These are phyloP conservation scores for Labeo catla DNA, from an alignment of 2,113 vertebrate species.

Conservation along the genomic window DNA sequence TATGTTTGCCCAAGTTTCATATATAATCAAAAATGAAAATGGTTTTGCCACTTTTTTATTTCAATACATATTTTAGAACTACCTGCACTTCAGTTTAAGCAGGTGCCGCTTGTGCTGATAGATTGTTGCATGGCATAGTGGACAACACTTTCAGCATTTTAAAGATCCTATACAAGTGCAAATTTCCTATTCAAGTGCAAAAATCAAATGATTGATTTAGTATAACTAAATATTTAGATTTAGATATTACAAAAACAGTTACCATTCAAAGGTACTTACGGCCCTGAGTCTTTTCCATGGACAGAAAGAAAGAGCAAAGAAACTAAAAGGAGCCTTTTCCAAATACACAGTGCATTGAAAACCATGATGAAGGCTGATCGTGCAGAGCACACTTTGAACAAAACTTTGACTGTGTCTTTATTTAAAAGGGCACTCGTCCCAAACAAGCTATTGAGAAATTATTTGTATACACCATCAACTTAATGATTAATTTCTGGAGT, in stretches of 20 bases:
- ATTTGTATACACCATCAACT: not conserved
- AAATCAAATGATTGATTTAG: too few relatives aligned
- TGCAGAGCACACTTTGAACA: not conserved
- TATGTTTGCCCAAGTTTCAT: too few relatives aligned
- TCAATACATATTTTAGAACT: not conserved
- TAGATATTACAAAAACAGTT: not conserved
- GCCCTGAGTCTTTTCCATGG: conserved; percentile 34
- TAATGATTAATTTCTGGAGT: conserved; percentile 41
- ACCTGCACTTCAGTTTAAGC: too few relatives aligned
- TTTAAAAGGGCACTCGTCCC: not conserved
- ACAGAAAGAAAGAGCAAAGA: conserved; percentile 52
- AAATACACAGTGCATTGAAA: conserved; percentile 44
- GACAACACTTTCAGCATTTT: too few relatives aligned
- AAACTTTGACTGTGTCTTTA: not conserved
- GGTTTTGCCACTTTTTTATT: not conserved
- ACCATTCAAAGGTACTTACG: conserved; percentile 62
- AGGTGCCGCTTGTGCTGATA: too few relatives aligned
- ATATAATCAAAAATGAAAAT: too few relatives aligned
- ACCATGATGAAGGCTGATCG: conserved; percentile 59
- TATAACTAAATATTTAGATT: too few relatives aligned
- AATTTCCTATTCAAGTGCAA: too few relatives aligned
- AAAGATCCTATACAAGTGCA: too few relatives aligned
- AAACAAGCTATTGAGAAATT: not conserved
- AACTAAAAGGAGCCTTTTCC: conserved; percentile 59
- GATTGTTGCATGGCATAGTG: too few relatives aligned